phyloP scores from a whole-genome alignment of 1,140 invertebrate species.

The Drosophila bocki region DNA sequence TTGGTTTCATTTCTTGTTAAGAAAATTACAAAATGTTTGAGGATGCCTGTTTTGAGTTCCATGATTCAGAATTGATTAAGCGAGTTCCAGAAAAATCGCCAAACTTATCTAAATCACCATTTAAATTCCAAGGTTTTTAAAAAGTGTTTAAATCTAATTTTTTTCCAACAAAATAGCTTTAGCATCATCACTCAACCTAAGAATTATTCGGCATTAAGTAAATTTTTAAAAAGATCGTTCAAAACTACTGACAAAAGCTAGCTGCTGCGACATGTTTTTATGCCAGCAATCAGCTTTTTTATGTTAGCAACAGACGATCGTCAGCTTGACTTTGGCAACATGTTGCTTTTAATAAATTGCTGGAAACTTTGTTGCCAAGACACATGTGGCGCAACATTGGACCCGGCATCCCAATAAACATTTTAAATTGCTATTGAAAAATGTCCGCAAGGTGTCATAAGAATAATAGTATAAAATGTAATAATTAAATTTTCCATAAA shows the following conservation, averaged over 20 bases:
- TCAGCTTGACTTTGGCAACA: not conserved
- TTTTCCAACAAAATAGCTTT: no score
- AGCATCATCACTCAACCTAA: not conserved
- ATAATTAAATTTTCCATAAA: no score
- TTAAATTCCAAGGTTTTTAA: no score
- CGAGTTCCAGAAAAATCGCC: no score
- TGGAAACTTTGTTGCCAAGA: not conserved
- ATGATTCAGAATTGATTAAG: no score
- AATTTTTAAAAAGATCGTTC: not conserved
- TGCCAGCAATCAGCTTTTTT: not conserved
- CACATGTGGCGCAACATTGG: not conserved
- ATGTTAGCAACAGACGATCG: not conserved
- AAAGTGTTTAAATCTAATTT: no score
- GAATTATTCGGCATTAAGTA: not conserved
- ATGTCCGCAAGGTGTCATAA: no score
- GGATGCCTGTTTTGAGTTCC: no score
- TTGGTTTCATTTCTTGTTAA: not conserved
- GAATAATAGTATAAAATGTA: no score
- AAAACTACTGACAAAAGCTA: slow-evolving; percentile 18
- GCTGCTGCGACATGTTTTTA: not conserved
- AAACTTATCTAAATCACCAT: no score
- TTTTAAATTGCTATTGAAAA: no score
- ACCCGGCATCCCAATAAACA: no score
- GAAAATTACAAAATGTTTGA: not conserved
- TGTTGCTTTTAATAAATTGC: not conserved